These are phyloP conservation scores for Drosophila neonasuta DNA, from an alignment of 2,888 invertebrate species.

Conservation along the genomic window DNA sequence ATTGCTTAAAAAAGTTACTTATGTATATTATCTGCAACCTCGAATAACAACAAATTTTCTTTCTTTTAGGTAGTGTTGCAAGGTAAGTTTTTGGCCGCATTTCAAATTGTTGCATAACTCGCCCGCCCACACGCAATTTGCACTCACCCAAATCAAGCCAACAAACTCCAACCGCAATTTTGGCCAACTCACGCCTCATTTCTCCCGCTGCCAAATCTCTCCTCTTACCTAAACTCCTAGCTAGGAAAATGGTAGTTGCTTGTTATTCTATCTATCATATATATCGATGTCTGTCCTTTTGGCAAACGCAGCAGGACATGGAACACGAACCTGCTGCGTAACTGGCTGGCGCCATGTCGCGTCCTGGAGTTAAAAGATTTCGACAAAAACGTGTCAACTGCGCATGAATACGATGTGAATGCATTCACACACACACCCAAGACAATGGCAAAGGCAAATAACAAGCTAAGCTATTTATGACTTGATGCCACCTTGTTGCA, in stretches of 20 bases:
- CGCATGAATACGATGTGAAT: slow-evolving; percentile 33
- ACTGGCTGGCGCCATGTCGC: slow-evolving; percentile 67
- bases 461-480: slow-evolving; percentile 65
- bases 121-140: slow-evolving; percentile 12
- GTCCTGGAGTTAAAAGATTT: slow-evolving; percentile 33
- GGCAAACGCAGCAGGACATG: slow-evolving; percentile 70
- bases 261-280: slow-evolving; percentile 25
- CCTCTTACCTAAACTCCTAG: slow-evolving; percentile 5
- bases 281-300: slow-evolving; percentile 35
- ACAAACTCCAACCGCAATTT: slow-evolving; percentile 43
- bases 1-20: neutral
- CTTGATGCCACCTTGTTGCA: slow-evolving; percentile 50
- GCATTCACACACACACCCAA: slow-evolving; percentile 30
- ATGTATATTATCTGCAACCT: no score
- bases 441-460: slow-evolving; percentile 23
- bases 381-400: slow-evolving; percentile 45
- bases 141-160: slow-evolving; percentile 6
- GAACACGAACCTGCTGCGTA: slow-evolving; percentile 24
- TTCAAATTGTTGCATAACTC: slow-evolving; percentile 15
- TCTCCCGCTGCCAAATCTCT: slow-evolving; percentile 5
- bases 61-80: slow-evolving; percentile 10
- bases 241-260: slow-evolving; percentile 14
- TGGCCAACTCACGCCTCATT: slow-evolving; percentile 34
- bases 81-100: slow-evolving; percentile 40
- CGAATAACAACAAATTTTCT: neutral